phyloP scores from a whole-genome alignment of 2,797 vertebrate species.

The Hafferia zeledoni region DNA sequence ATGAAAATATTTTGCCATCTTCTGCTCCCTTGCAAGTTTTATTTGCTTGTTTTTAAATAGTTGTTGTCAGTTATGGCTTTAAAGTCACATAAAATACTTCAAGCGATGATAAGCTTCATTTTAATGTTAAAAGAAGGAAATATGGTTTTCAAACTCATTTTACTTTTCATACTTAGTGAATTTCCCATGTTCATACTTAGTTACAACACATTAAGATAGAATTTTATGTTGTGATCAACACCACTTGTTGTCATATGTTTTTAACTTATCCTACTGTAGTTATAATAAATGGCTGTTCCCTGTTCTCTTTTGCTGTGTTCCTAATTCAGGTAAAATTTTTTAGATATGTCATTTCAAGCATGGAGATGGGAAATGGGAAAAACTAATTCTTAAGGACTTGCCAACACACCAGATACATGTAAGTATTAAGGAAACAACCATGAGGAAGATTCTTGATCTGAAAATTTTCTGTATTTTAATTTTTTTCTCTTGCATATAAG shows the following conservation, averaged over 20 bases:
- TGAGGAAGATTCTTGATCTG: constrained; percentile 2
- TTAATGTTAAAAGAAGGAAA: not conserved
- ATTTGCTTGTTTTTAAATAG: not conserved
- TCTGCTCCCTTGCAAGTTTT: not conserved
- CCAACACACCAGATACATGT: not conserved
- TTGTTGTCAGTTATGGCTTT: not conserved
- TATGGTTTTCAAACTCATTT: not conserved
- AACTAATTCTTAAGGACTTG: not conserved
- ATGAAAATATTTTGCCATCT: not conserved
- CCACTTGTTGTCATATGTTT: not conserved
- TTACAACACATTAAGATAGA: not conserved
- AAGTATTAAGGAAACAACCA: not conserved
- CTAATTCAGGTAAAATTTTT: not conserved
- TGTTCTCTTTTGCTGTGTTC: not conserved
- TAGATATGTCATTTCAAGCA: not conserved
- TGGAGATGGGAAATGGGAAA: not conserved
- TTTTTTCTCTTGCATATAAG: not conserved
- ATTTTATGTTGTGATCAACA: not conserved
- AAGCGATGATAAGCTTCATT: not conserved
- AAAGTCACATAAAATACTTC: not conserved
- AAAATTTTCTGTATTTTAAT: constrained; percentile 15
- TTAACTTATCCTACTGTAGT: not conserved
- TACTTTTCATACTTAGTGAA: not conserved
- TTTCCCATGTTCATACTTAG: not conserved
- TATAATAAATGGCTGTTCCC: not conserved